Evolutionary conservation across 2,113 vertebrate species (phyloP).

Genomic region (Cyphotilapia sp.): DNA sequence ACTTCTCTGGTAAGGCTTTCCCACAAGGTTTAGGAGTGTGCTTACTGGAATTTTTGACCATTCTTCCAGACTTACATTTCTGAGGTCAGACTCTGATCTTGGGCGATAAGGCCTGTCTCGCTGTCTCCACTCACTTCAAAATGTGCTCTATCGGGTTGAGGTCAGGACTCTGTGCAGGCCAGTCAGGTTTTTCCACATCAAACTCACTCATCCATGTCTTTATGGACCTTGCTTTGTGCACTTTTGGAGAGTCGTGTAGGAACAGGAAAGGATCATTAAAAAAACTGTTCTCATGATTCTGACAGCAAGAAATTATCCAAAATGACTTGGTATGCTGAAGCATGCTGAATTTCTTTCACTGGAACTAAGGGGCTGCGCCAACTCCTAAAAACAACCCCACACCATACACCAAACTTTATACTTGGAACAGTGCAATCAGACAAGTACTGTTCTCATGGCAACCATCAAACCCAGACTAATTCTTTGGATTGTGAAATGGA

Average conservation of each 20-base stretch:
- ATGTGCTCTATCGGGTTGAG: neutral
- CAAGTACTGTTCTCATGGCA: neutral
- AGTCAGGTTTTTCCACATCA: neutral
- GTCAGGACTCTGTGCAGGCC: neutral
- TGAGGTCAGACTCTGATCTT: neutral
- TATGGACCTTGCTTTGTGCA: neutral
- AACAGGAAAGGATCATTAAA: neutral
- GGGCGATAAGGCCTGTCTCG: neutral
- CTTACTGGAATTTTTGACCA: neutral
- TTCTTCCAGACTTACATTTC: neutral
- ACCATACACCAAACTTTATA: neutral
- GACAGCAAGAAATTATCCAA: neutral
- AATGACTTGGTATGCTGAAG: neutral
- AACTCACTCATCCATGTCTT: neutral
- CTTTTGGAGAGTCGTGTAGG: neutral
- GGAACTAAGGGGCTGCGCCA: neutral
- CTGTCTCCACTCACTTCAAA: neutral
- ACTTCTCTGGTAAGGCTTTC: neutral
- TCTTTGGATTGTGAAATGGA: neutral
- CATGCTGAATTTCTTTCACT: neutral
- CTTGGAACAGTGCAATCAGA: neutral
- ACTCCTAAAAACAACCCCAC: neutral
- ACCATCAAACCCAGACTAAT: neutral
- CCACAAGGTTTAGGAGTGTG: neutral
- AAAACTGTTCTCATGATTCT: neutral